A percentile compares a stretch with the other conserved stretches of the same genome.
Evolutionary conservation across 2,888 invertebrate genomes (phyloP).

Genomic region (Steinernema hermaphroditum): DNA sequence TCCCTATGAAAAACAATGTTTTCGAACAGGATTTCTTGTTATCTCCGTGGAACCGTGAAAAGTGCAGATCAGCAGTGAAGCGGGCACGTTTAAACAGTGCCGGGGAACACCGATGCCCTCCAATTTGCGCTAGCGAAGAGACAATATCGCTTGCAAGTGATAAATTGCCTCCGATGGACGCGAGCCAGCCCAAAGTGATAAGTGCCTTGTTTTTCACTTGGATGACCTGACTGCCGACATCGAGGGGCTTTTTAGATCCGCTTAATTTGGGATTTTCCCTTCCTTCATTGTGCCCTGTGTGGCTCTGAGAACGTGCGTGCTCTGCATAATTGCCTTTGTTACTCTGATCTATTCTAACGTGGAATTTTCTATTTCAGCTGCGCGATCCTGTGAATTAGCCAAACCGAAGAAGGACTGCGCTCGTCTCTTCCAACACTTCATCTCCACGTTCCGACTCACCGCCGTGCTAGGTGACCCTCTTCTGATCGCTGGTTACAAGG

Average conservation of each 20-base stretch:
- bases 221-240: background rate
- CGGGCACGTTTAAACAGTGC: too few species aligned
- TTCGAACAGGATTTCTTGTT: background rate
- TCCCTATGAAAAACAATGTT: background rate
- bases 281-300: background rate
- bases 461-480: background rate
- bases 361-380: background rate
- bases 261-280: background rate
- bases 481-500: constrained; percentile 4
- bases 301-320: background rate
- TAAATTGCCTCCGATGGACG: background rate
- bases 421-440: too few species aligned
- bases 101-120: background rate
- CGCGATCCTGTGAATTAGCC: background rate
- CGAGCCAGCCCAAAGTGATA: background rate
- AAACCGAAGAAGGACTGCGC: background rate
- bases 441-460: background rate
- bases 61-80: too few species aligned
- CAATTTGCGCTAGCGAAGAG: too few species aligned
- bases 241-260: background rate
- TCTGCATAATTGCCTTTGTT: constrained; percentile 9
- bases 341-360: background rate
- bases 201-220: constrained; percentile 22
- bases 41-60: background rate
- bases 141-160: constrained; percentile 24